These are phyloP conservation scores for Platysternon megacephalum DNA, from an alignment of 2,113 vertebrate species.

Conservation along the genomic window DNA sequence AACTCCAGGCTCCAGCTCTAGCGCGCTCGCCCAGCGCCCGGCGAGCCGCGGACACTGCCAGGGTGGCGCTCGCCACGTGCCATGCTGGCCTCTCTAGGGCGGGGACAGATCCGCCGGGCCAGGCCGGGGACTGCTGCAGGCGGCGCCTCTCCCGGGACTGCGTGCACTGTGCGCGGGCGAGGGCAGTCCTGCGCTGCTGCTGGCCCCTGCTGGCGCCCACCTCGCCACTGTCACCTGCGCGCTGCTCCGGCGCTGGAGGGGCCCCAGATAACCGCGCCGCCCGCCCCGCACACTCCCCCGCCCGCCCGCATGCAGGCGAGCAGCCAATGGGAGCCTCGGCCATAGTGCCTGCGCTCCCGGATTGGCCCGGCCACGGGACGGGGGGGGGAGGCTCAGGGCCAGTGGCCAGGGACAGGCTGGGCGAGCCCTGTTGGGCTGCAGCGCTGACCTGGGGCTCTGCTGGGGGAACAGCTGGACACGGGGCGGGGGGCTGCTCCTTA, in stretches of 20 bases:
- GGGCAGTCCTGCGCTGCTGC: background rate
- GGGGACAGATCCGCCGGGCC: background rate
- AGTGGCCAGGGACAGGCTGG: background rate
- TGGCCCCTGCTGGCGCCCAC: background rate
- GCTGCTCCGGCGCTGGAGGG: conserved; percentile 38
- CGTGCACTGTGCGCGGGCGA: background rate
- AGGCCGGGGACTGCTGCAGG: background rate
- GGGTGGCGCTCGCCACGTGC: background rate
- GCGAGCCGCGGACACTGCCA: background rate
- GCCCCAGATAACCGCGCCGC: conserved; percentile 63
- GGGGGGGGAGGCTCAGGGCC: background rate
- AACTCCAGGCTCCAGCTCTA: background rate
- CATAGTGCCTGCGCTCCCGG: background rate
- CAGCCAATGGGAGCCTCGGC: conserved; percentile 61
- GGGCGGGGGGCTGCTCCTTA: background rate
- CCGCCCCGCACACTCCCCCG: background rate
- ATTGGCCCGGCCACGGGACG: conserved; percentile 61
- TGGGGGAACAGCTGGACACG: background rate
- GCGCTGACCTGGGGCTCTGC: background rate
- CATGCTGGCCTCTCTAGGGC: background rate
- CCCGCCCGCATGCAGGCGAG: background rate
- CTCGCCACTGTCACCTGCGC: conserved; percentile 64
- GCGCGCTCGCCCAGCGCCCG: background rate
- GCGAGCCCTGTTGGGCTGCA: rapidly evolving
- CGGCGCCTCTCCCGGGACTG: background rate